These are phyloP conservation scores for Pteronura brasiliensis DNA, from an alignment of 2,113 vertebrate species.

Conservation along the genomic window DNA sequence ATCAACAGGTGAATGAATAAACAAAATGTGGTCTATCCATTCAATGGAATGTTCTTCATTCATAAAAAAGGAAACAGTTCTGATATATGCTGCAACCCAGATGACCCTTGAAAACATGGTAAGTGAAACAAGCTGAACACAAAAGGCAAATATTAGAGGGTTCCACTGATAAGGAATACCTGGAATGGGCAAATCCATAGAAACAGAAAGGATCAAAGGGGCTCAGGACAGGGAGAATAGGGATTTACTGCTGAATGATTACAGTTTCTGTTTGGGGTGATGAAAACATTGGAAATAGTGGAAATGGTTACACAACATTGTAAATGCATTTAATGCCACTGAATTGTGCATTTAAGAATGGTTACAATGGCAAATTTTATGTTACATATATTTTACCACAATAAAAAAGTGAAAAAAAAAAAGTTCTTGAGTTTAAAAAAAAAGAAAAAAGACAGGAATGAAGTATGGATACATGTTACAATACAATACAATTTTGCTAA, in stretches of 20 bases:
- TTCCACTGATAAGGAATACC: neutral
- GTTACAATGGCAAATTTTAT: neutral
- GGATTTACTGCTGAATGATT: neutral
- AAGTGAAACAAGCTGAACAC: neutral
- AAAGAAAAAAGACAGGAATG: neutral
- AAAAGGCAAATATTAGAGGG: neutral
- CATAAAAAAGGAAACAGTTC: neutral
- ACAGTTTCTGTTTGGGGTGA: neutral
- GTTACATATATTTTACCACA: neutral
- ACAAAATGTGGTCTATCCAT: neutral
- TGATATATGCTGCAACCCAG: neutral
- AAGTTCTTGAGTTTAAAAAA: neutral
- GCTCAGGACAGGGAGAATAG: neutral
- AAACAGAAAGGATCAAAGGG: neutral
- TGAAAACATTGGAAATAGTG: neutral
- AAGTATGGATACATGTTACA: neutral
- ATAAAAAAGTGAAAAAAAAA: neutral
- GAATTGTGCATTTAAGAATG: neutral
- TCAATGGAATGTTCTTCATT: neutral
- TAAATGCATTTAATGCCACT: neutral
- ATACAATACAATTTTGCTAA: neutral
- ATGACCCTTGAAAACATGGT: neutral
- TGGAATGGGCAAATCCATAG: neutral
- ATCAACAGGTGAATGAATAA: neutral
- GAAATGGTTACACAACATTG: neutral